phyloP scores from a whole-genome alignment of 2,113 vertebrate genomes.

The Alligator sinensis region DNA sequence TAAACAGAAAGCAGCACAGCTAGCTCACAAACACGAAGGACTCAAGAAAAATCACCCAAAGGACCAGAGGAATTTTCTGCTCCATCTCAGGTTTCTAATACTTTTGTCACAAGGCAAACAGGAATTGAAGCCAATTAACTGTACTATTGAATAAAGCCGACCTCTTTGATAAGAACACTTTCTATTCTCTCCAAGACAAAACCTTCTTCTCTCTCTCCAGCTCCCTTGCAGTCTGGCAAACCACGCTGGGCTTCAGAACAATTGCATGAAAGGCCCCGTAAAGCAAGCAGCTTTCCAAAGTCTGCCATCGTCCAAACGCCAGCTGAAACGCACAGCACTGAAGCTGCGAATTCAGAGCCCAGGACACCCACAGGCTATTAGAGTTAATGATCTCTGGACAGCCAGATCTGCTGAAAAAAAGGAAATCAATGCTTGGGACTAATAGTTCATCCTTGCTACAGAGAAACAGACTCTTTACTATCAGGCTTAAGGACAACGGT shows the following conservation, averaged over 20 bases:
- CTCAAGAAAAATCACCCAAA: neutral
- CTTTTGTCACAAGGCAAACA: neutral
- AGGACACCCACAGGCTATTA: accelerated
- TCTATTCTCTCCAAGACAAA: neutral
- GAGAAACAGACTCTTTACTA: neutral
- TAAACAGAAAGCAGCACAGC: neutral
- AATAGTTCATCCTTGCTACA: neutral
- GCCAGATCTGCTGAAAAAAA: neutral
- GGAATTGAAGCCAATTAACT: neutral
- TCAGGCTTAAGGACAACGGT: too few relatives aligned
- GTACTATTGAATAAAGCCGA: neutral
- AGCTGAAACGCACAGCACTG: neutral
- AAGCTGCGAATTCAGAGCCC: neutral
- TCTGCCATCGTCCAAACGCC: neutral
- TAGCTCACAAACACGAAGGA: neutral
- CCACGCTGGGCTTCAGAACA: neutral
- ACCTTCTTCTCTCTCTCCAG: neutral
- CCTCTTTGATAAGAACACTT: neutral
- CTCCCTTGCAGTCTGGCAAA: neutral
- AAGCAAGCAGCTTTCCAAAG: neutral
- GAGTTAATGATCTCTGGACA: neutral
- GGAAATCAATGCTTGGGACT: neutral
- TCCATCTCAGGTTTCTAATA: neutral
- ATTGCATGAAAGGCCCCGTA: neutral
- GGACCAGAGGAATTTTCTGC: neutral